Conservation (phyloP, 1,140 invertebrate species). For the Gerris buenoi region DNA sequence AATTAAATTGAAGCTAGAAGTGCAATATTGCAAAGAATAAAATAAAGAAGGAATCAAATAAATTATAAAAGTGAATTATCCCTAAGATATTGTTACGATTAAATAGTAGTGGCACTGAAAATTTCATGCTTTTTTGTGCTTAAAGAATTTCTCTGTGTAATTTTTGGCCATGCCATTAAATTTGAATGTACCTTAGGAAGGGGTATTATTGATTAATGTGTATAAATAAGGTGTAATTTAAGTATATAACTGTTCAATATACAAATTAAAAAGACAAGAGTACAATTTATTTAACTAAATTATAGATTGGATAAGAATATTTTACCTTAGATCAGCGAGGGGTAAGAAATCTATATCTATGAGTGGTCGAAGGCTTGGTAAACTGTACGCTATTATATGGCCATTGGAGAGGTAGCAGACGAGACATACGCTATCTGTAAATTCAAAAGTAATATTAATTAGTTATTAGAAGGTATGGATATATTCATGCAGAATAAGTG, state of each 20-base stretch:
- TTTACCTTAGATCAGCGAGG: conserved; percentile 79
- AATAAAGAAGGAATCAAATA: not conserved
- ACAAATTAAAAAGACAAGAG: too few species aligned
- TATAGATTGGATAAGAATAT: conserved; percentile 24
- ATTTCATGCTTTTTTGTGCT: not conserved
- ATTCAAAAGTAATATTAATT: too few species aligned
- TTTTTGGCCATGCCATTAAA: not conserved
- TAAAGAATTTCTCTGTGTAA: not conserved
- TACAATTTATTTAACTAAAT: too few species aligned
- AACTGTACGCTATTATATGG: conserved; percentile 76
- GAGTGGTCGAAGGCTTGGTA: conserved; percentile 80
- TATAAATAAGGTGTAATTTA: too few species aligned
- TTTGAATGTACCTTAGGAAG: not conserved
- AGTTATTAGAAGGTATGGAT: too few species aligned
- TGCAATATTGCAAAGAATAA: not conserved
- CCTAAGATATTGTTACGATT: not conserved
- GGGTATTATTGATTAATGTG: too few species aligned
- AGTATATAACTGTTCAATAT: too few species aligned
- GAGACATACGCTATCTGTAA: conserved; percentile 82
- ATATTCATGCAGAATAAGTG: too few species aligned
- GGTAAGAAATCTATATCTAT: conserved; percentile 88
- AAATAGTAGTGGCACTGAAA: not conserved
- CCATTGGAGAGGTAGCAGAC: conserved; percentile 87
- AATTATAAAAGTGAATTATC: not conserved
- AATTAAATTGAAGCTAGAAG: not conserved